A percentile compares a stretch with the other conserved stretches of the same genome.
These are phyloP conservation scores for Eubasilissa regina DNA, from an alignment of 1,140 invertebrate genomes.

Conservation along the genomic window DNA sequence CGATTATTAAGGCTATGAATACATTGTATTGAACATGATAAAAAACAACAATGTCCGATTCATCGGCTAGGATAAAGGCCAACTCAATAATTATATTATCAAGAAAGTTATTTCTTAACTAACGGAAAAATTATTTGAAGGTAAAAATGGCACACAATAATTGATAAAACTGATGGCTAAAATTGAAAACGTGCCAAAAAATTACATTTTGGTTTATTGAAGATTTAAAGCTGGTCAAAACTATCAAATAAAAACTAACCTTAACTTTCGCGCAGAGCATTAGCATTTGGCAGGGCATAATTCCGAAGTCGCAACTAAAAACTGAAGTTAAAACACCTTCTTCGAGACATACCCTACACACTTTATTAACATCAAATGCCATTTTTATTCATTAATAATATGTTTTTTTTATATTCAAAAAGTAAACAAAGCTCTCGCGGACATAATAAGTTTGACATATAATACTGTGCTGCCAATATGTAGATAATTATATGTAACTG, in stretches of 20 bases:
- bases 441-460: too few relatives aligned
- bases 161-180: too few relatives aligned
- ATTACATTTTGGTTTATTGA: neutral
- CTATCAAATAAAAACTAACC: constrained; percentile 63
- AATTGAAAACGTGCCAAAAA: neutral
- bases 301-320: constrained; percentile 76
- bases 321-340: constrained; percentile 75
- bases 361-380: constrained; percentile 66
- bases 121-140: too few relatives aligned
- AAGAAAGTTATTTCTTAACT: too few relatives aligned
- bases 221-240: neutral
- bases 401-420: constrained; percentile 21
- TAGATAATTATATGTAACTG: too few relatives aligned
- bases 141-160: too few relatives aligned
- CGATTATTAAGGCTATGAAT: too few relatives aligned
- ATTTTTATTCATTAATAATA: constrained; percentile 43
- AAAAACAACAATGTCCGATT: too few relatives aligned
- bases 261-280: constrained; percentile 77
- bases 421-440: constrained; percentile 6
- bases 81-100: too few relatives aligned
- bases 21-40: too few relatives aligned
- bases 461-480: too few relatives aligned
- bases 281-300: constrained; percentile 76
- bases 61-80: too few relatives aligned
- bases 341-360: constrained; percentile 78